Percentiles rank a stretch among this genome's conserved stretches.
Conservation (phyloP, 2,888 invertebrate species). For the Clusia tigrina region DNA sequence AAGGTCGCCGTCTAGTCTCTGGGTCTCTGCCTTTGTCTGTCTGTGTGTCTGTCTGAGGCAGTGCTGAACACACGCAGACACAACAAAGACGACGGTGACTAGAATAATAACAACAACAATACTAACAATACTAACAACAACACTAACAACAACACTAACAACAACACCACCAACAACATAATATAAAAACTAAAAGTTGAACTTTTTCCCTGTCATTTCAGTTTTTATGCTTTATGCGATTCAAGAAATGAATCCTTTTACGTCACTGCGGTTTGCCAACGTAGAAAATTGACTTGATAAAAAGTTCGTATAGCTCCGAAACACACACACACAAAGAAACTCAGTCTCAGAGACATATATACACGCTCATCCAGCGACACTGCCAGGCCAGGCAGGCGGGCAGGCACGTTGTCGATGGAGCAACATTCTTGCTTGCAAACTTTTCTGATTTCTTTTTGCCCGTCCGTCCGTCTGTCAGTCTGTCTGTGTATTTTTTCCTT, state of each 20-base stretch:
- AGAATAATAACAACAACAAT: neutral
- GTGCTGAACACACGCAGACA: too few relatives aligned
- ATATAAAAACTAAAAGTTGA: neutral
- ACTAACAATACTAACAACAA: neutral
- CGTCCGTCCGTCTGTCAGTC: neutral
- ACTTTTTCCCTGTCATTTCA: constrained; percentile 16
- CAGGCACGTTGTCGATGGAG: constrained; percentile 20
- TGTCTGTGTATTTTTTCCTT: neutral
- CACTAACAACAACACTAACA: neutral
- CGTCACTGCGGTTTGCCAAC: constrained; percentile 12
- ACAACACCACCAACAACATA: neutral
- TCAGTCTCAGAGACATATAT: too few relatives aligned
- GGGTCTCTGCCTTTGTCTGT: constrained; percentile 20
- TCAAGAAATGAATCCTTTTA: constrained; percentile 7
- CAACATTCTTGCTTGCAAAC: neutral
- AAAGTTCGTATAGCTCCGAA: too few relatives aligned
- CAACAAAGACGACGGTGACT: neutral
- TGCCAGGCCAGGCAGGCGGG: too few relatives aligned
- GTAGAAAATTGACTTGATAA: constrained; percentile 24
- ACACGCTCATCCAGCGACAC: too few relatives aligned
- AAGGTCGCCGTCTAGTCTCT: constrained; percentile 40
- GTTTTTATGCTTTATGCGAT: constrained; percentile 21
- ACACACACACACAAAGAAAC: too few relatives aligned
- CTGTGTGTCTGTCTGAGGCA: too few relatives aligned
- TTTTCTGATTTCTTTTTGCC: neutral